These are phyloP conservation scores for Brachionus sp. DNA, from an alignment of 1,140 invertebrate species.

Conservation along the genomic window DNA sequence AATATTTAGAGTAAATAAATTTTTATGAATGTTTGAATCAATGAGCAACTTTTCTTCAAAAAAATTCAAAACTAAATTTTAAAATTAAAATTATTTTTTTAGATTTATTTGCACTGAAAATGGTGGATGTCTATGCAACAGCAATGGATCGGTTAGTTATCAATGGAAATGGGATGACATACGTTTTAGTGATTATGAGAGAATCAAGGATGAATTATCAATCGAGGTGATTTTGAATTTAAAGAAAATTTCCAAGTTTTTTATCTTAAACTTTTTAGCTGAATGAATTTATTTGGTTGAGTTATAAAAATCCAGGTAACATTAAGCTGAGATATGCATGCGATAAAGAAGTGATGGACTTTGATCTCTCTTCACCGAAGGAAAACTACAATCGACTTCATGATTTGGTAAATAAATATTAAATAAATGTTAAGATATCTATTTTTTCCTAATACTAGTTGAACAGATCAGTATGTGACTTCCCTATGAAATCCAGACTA, in stretches of 20 bases:
- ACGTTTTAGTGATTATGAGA: not conserved
- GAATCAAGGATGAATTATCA: not conserved
- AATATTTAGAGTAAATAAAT: too few species aligned
- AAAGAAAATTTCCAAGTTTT: not conserved
- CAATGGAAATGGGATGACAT: constrained; percentile 44
- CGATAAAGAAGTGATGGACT: constrained; percentile 18
- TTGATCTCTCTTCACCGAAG: not conserved
- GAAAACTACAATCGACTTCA: not conserved
- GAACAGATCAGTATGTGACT: constrained; percentile 22
- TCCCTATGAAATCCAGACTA: constrained; percentile 14
- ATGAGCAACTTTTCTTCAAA: too few species aligned
- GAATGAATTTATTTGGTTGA: constrained; percentile 25
- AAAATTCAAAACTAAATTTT: not conserved
- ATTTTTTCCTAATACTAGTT: not conserved
- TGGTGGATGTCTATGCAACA: constrained; percentile 17
- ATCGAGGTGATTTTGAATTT: not conserved
- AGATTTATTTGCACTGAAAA: constrained; percentile 45
- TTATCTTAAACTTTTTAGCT: not conserved
- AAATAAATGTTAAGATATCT: not conserved
- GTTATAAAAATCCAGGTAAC: constrained; percentile 15
- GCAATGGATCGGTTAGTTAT: not conserved
- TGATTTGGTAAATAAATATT: constrained; percentile 3
- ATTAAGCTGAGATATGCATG: constrained; percentile 6
- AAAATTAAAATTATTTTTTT: not conserved
- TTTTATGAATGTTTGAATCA: too few species aligned